Evolutionary conservation across 2,888 invertebrate genomes (phyloP).

Genomic region (Scotopteryx bipunctaria): DNA sequence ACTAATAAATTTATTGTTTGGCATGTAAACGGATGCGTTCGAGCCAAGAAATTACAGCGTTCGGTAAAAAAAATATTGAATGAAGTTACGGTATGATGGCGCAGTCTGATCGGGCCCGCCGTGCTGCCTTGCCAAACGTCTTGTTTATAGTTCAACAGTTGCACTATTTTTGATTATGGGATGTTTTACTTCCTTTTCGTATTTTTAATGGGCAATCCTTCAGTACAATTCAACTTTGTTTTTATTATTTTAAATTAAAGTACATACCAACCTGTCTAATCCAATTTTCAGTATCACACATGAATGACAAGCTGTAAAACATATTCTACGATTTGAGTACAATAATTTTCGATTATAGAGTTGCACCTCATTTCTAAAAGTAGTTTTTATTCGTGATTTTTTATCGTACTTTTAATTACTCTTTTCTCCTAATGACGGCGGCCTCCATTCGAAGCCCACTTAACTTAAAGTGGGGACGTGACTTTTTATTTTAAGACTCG

Average conservation of each 20-base stretch:
- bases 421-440: constrained; percentile 72
- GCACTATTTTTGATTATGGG: constrained; percentile 49
- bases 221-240: not conserved
- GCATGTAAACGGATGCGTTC: constrained; percentile 83
- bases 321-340: not conserved
- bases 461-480: constrained; percentile 68
- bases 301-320: not conserved
- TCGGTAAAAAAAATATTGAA: constrained; percentile 82
- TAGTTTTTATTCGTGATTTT: constrained; percentile 61
- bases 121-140: constrained; percentile 74
- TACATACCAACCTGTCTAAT: too few species aligned
- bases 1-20: constrained; percentile 84
- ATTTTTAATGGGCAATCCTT: not conserved
- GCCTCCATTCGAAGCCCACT: constrained; percentile 71
- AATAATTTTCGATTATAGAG: constrained; percentile 51
- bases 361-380: constrained; percentile 32
- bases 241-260: not conserved
- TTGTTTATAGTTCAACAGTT: constrained; percentile 72
- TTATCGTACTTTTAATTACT: constrained; percentile 78
- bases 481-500: constrained; percentile 60
- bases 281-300: not conserved
- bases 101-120: constrained; percentile 71
- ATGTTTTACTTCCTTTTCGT: constrained; percentile 3
- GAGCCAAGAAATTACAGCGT: constrained; percentile 83
- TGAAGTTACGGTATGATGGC: constrained; percentile 77